Conservation (phyloP, 2,888 invertebrate genomes). For the Marronus borbonicus region DNA sequence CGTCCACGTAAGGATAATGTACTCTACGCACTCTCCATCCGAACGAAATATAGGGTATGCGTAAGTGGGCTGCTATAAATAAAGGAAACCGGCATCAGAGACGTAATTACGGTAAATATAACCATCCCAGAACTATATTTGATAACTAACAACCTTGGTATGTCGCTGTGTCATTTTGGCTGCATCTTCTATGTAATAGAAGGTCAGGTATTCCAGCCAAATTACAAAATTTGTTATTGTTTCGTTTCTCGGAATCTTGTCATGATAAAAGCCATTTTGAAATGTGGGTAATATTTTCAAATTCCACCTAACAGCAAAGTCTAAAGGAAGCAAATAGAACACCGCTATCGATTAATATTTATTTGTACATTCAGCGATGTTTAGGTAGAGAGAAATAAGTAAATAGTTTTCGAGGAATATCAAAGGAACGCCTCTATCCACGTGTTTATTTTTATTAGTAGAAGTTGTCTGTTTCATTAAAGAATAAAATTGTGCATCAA, state of each 20-base stretch:
- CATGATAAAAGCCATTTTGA: no score
- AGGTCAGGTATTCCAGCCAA: slow-evolving; percentile 12
- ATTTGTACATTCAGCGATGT: neutral
- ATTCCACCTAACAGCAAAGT: neutral
- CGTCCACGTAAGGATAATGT: slow-evolving; percentile 22
- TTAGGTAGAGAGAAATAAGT: neutral
- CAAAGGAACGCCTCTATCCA: neutral
- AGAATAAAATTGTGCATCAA: neutral
- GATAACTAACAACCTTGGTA: slow-evolving; percentile 34
- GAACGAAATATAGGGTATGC: slow-evolving; percentile 10
- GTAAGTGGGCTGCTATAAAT: slow-evolving; percentile 31
- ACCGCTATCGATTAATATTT: neutral
- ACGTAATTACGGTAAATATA: slow-evolving; percentile 38
- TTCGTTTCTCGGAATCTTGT: neutral
- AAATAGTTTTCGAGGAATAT: neutral
- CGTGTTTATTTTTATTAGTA: slow-evolving; percentile 4
- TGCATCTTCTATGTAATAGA: slow-evolving; percentile 20
- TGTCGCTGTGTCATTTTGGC: slow-evolving; percentile 33
- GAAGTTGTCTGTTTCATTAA: slow-evolving; percentile 7
- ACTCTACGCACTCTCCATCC: neutral
- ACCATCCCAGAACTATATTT: slow-evolving; percentile 29
- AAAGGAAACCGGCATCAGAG: neutral
- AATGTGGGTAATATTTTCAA: no score
- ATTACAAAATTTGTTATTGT: slow-evolving; percentile 19
- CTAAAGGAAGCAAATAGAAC: neutral